These are phyloP conservation scores for Falcaria lacertinaria DNA, from an alignment of 2,888 invertebrate genomes.

Conservation along the genomic window DNA sequence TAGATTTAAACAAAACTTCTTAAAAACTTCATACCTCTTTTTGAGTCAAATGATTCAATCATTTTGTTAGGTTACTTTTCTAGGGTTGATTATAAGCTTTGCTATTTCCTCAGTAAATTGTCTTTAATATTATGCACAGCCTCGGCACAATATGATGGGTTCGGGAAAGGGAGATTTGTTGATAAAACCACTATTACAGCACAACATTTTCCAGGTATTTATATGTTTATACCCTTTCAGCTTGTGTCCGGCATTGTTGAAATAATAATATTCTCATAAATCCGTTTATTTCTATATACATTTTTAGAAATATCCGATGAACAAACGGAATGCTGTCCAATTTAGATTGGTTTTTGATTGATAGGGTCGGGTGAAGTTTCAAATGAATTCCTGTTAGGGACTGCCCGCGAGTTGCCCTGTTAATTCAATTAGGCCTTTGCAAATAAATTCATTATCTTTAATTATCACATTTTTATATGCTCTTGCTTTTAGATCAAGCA, in stretches of 20 bases:
- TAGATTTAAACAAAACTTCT: too few species aligned
- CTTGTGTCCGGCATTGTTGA: slow-evolving; percentile 2
- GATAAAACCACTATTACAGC: too few species aligned
- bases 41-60: too few species aligned
- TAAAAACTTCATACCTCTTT: too few species aligned
- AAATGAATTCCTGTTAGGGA: slow-evolving; percentile 48
- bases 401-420: slow-evolving; percentile 8
- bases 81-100: too few species aligned
- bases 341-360: slow-evolving; percentile 73
- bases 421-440: slow-evolving; percentile 36
- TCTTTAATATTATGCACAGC: too few species aligned
- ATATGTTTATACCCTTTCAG: too few species aligned
- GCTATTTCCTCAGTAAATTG: too few species aligned
- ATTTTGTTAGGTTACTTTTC: too few species aligned
- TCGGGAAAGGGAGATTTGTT: too few species aligned
- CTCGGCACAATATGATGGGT: too few species aligned
- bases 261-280: slow-evolving; percentile 5
- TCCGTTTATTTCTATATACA: slow-evolving; percentile 12
- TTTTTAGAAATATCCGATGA: slow-evolving; percentile 35
- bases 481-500: neutral
- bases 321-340: slow-evolving; percentile 53
- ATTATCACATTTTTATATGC: slow-evolving; percentile 13
- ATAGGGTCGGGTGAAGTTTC: slow-evolving; percentile 59
- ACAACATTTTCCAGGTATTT: too few species aligned
- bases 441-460: slow-evolving; percentile 28